phyloP scores from a whole-genome alignment of 1,140 invertebrate genomes.

The Drosophila pandora region DNA sequence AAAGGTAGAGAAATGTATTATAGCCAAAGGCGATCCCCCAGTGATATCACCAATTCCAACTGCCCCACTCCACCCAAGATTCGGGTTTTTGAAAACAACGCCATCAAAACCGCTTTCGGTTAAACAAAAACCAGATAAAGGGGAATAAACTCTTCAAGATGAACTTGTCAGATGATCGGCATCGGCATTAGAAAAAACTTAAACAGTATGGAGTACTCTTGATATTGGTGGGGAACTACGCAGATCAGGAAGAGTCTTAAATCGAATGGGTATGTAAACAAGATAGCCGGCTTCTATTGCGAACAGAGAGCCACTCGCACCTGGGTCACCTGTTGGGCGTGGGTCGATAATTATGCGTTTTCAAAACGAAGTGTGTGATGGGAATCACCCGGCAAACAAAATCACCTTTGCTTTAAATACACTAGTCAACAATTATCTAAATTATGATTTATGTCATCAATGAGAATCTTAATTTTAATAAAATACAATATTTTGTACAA shows the following conservation, averaged over 20 bases:
- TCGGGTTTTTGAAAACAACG: slow-evolving; percentile 56
- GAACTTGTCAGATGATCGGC: slow-evolving; percentile 67
- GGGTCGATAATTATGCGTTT: slow-evolving; percentile 40
- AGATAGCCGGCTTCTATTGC: neutral
- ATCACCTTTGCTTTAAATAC: slow-evolving; percentile 6
- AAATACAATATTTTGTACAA: too few species aligned
- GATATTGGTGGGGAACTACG: slow-evolving; percentile 40
- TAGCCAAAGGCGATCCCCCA: neutral
- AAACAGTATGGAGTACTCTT: slow-evolving; percentile 18
- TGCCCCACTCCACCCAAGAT: slow-evolving; percentile 19
- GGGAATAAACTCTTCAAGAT: slow-evolving; percentile 82
- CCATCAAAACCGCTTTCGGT: slow-evolving; percentile 65
- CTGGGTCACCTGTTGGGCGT: slow-evolving; percentile 22
- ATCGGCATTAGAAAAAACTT: slow-evolving; percentile 43
- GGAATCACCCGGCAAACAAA: slow-evolving; percentile 55
- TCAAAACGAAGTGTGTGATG: slow-evolving; percentile 25
- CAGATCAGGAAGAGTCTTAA: slow-evolving; percentile 40
- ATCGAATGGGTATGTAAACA: slow-evolving; percentile 24
- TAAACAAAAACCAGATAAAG: slow-evolving; percentile 32
- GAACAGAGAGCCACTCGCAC: slow-evolving; percentile 1
- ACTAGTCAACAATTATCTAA: neutral
- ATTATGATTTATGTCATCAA: neutral
- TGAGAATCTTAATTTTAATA: too few species aligned
- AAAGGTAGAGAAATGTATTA: slow-evolving; percentile 25
- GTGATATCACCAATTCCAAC: slow-evolving; percentile 25